Evolutionary conservation across 2,113 vertebrate genomes (phyloP).

Genomic region (Limanda limanda): DNA sequence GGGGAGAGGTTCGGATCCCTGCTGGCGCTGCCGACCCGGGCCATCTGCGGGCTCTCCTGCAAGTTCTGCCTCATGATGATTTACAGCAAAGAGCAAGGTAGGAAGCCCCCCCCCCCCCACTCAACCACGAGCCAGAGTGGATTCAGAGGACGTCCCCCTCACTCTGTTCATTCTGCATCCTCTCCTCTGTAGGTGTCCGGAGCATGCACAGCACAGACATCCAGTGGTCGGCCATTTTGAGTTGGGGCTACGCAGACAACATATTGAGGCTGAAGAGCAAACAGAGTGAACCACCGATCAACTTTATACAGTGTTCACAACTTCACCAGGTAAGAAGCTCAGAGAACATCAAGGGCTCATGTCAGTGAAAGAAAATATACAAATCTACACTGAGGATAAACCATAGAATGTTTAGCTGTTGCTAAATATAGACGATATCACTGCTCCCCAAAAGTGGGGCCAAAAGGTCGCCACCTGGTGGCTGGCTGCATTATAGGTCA

Average conservation of each 20-base stretch:
- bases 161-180: constrained; percentile 3
- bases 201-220: constrained; percentile 99
- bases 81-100: constrained; percentile 99
- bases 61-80: constrained; percentile 99
- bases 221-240: constrained; percentile 99
- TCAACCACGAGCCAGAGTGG: neutral
- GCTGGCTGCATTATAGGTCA: no score
- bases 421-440: no score
- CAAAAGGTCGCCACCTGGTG: no score
- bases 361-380: neutral
- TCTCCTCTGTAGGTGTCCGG: constrained; percentile 87
- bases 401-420: neutral
- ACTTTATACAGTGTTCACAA: constrained; percentile 96
- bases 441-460: no score
- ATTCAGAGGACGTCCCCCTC: neutral
- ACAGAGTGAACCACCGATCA: constrained; percentile 95
- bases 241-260: constrained; percentile 97
- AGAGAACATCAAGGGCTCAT: neutral
- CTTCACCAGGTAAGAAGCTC: constrained; percentile 89
- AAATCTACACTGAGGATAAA: neutral
- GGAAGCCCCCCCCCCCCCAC: neutral
- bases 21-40: constrained; percentile 94
- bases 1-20: constrained; percentile 94
- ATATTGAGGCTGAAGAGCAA: constrained; percentile 96
- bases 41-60: constrained; percentile 93